Percentiles rank a stretch among this genome's conserved stretches.
These are phyloP conservation scores for Pyrrhura leucotis DNA, from an alignment of 2,797 vertebrate species.

Conservation along the genomic window DNA sequence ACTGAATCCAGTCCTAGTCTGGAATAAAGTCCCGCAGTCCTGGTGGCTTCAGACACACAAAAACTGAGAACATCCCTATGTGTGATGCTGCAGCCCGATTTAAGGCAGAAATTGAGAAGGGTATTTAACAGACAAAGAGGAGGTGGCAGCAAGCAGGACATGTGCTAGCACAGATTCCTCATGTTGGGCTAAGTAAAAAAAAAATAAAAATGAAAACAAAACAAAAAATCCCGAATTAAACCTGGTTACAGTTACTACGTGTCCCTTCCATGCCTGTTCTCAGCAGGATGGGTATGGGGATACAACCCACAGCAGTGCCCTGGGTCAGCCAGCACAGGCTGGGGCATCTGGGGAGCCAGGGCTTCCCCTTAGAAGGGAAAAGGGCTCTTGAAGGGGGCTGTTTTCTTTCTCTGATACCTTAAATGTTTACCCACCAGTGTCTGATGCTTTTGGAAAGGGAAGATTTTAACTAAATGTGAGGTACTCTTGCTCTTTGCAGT, in stretches of 20 bases:
- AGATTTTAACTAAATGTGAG: neutral
- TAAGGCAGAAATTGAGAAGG: neutral
- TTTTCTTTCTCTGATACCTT: neutral
- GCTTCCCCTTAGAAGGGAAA: neutral
- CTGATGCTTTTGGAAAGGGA: neutral
- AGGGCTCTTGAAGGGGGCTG: neutral
- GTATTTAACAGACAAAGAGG: slow-evolving; percentile 5
- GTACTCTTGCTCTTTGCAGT: neutral
- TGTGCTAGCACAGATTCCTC: slow-evolving; percentile 5
- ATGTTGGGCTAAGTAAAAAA: neutral
- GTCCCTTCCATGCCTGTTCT: neutral
- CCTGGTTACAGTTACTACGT: neutral
- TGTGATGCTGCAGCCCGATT: neutral
- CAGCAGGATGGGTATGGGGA: neutral
- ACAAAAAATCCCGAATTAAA: neutral
- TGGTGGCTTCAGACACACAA: neutral
- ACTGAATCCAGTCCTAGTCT: neutral
- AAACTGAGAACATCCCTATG: neutral
- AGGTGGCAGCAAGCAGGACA: neutral
- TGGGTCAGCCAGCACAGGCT: neutral
- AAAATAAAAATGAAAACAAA: neutral
- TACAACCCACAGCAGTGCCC: neutral
- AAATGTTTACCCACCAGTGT: neutral
- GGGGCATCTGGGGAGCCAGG: neutral
- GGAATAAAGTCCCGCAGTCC: neutral